Conservation (phyloP, 2,888 invertebrate species). For the Corbicula japonica region DNA sequence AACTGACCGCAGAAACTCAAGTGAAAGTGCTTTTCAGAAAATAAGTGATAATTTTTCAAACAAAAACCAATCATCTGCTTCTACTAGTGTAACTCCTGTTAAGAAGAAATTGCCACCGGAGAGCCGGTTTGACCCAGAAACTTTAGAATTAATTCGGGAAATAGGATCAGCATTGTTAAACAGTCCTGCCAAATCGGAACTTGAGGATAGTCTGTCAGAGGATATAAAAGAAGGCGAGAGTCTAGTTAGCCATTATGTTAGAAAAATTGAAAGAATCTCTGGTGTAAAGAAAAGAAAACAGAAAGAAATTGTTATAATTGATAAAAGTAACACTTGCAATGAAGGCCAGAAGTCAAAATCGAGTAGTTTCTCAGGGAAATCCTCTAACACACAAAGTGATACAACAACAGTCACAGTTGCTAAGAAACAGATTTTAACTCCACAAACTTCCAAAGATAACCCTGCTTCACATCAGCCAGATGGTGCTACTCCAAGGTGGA, state of each 20-base stretch:
- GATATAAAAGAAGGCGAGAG: conserved; percentile 58
- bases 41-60: not conserved
- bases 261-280: conserved; percentile 73
- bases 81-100: too few relatives aligned
- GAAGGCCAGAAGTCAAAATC: too few relatives aligned
- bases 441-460: conserved; percentile 7
- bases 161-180: conserved; percentile 77
- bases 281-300: conserved; percentile 53
- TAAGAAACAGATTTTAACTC: conserved; percentile 5
- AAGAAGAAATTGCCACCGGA: too few relatives aligned
- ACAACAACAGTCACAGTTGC: conserved; percentile 11
- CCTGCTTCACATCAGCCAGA: not conserved
- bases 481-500: conserved; percentile 39
- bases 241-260: conserved; percentile 75
- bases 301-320: conserved; percentile 75
- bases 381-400: not conserved
- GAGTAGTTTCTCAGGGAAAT: conserved; percentile 1
- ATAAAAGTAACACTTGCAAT: too few relatives aligned
- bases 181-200: conserved; percentile 71
- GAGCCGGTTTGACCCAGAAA: conserved; percentile 72
- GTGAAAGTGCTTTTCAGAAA: not conserved
- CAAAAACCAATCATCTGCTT: too few relatives aligned
- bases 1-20: too few relatives aligned
- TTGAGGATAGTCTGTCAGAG: conserved; percentile 62
- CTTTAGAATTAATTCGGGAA: conserved; percentile 76